phyloP scores from a whole-genome alignment of 2,888 invertebrate species.

The Melinaea menophilus region DNA sequence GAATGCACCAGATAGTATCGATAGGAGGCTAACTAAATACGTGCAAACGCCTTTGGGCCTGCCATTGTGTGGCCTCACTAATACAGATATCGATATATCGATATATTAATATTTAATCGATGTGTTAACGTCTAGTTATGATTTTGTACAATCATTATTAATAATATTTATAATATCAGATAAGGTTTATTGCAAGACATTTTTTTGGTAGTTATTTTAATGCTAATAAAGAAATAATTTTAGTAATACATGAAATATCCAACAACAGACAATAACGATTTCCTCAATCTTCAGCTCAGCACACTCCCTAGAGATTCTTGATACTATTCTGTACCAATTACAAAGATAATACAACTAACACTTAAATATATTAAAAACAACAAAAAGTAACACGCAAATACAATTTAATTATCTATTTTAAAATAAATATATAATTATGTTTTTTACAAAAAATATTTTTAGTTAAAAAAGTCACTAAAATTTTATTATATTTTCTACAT shows the following conservation, averaged over 20 bases:
- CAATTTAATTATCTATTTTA: background rate
- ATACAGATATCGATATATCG: conserved; percentile 13
- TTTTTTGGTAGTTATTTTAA: background rate
- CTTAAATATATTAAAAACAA: background rate
- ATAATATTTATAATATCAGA: background rate
- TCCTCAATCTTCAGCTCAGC: background rate
- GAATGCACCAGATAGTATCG: conserved; percentile 49
- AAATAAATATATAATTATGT: background rate
- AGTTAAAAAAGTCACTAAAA: too few relatives aligned
- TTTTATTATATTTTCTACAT: too few relatives aligned
- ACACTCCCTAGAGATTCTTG: background rate
- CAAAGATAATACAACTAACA: conserved; percentile 2
- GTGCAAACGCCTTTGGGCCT: conserved; percentile 46
- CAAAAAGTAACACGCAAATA: background rate
- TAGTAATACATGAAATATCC: background rate
- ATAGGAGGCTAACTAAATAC: conserved; percentile 57
- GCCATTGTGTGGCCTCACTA: conserved; percentile 39
- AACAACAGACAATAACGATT: background rate
- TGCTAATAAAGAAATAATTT: background rate
- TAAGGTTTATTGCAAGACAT: too few relatives aligned
- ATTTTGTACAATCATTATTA: background rate
- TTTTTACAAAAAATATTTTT: too few relatives aligned
- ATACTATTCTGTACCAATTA: background rate
- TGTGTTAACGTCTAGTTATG: conserved; percentile 2
- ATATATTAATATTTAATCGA: conserved; percentile 8